Conservation (phyloP, 2,888 invertebrate species). For the Cordylochernes scorpioides region DNA sequence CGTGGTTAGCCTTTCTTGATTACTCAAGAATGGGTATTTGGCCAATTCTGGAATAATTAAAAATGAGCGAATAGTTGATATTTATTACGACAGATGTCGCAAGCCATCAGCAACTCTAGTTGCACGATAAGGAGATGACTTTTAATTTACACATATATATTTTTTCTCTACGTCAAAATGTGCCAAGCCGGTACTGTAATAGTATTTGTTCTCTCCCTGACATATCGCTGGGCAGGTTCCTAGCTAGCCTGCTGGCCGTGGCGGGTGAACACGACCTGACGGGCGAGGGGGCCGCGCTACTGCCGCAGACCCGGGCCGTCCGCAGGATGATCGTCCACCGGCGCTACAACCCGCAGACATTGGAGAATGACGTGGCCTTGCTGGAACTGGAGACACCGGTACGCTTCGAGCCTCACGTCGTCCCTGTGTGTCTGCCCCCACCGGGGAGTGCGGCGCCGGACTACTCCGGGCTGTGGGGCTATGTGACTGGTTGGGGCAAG, state of each 20-base stretch:
- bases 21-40: no score
- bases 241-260: conserved; percentile 64
- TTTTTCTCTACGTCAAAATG: no score
- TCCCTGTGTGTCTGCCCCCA: conserved; percentile 60
- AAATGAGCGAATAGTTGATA: no score
- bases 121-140: no score
- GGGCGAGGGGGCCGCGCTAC: conserved; percentile 32
- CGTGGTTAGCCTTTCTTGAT: no score
- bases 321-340: conserved; percentile 60
- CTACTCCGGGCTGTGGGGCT: conserved; percentile 58
- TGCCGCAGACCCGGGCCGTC: conserved; percentile 53
- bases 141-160: no score
- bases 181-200: no score
- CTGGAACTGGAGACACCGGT: conserved; percentile 57
- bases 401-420: conserved; percentile 58
- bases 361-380: conserved; percentile 68
- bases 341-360: conserved; percentile 63
- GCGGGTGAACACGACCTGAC: conserved; percentile 74
- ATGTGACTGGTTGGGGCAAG: conserved; percentile 75
- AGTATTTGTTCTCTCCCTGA: no score
- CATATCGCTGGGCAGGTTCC: conserved; percentile 35
- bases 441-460: conserved; percentile 32
- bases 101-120: no score
- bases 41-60: no score
- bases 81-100: no score